Base-by-base conservation (phyloP, 2,797 vertebrate species). In the Danio choprae region DNA sequence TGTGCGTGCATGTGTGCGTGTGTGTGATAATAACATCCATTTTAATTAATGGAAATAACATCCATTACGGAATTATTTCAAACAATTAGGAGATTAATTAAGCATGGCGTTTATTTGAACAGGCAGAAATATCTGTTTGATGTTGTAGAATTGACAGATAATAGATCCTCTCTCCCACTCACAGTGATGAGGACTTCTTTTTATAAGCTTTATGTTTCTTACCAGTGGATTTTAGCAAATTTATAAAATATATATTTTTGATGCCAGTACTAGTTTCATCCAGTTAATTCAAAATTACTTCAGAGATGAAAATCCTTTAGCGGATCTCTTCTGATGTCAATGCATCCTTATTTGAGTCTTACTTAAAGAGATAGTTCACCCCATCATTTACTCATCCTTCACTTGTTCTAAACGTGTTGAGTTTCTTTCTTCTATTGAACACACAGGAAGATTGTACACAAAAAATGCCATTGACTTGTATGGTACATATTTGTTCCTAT, bases 171-270 rank as follows among this genome's bases (percentile, higher is more conserved):
- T 44, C 9, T 29, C 20, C 18, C 1, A 6, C 64, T 12, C 48
- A 76, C 12, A 20, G 41, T n/a, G 53, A 53, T 16, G n/a, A 64
- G 2, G 74, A 65, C 12, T 46, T 55, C 18, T 36, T 62, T 62
- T 60, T 13, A 62, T 18, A 22, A 38, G 20, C 15, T 56, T 16
- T 56, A 18, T 59, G 29, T 40, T 22, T 62, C 20, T 18, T 9
- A n/a, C n/a, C 60, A 22, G 12, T 18, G 48, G 53, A 65, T 29
- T 74, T 12, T 40, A 63, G n/a, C 53, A 29, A 29, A 29, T 29
- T 29, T 29, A 29, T 29, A 29, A 29, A n/a, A n/a, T n/a, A n/a
- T n/a, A n/a, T n/a, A n/a, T n/a, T 22, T 18, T 43, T 48, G 13
- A 67, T 67, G 11, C 40, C 11, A 40, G 1, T 38, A 70, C 6